Evolutionary conservation across 2,888 invertebrate genomes (phyloP), one percentile per base, ranked within the genome.

Genomic region (Nebria salina): DNA sequence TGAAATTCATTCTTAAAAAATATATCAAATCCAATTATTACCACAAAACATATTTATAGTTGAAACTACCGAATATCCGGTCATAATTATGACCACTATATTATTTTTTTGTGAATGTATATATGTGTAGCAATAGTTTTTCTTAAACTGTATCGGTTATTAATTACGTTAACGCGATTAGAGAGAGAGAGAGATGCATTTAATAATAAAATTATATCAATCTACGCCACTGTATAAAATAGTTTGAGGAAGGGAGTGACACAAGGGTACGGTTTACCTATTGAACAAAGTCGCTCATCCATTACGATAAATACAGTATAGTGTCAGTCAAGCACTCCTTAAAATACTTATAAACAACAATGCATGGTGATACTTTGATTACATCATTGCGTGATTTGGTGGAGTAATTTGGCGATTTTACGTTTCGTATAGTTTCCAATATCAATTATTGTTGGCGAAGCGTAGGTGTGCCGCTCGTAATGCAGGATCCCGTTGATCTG

Each of bases 261-360:
- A 68, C 78, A 72, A 65, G 78, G 78, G 78, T 72, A 65, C 78
- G 78, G 78, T 73, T 78, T 54, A 65, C 65, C 72, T 72, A 78
- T 78, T 78, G 77, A 77, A 20, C 66, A 15, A 26, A 65, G 65
- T 65, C 73, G 73, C 73, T 78, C 73, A 78, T 73, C 73, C 78
- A 73, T 77, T 77, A 64, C 72, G 41, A 64, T 72, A 65, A 76
- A 76, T 34, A 25, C 54, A 7, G 7, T 54, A 54, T 15, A 76
- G 26, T 76, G 65, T 76, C 76, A 65, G 65, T 34, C 25, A 34
- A 76, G n/a, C 78, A 78, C 78, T 78, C 78, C 78, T 78, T 78
- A 73, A 78, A 70, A 70, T 70, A 70, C 25, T 70, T 34, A 26
- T 70, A 25, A 20, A 65, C 65, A 54, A 54, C 78, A 43, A 41